Conservation (phyloP, 2,888 invertebrate genomes). For the Poecilobothrus nobilitatus region DNA sequence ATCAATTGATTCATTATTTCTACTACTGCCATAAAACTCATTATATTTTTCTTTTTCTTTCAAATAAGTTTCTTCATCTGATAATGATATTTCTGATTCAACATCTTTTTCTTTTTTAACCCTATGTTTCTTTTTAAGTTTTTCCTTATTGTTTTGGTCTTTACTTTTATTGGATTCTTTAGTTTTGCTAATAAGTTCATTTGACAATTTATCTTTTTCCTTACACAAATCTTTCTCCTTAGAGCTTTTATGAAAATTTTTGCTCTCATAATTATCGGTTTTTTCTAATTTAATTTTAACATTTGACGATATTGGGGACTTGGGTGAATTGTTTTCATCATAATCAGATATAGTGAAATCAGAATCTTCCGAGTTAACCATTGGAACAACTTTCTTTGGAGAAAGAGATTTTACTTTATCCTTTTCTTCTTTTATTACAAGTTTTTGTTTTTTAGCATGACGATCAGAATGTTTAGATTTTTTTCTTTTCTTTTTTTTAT, state of each 20-base stretch:
- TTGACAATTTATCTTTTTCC: background rate
- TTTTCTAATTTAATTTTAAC: slow-evolving; percentile 29
- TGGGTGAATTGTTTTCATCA: slow-evolving; percentile 18
- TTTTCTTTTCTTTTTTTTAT: slow-evolving; percentile 30
- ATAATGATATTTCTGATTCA: slow-evolving; percentile 37
- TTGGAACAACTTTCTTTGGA: slow-evolving; percentile 19
- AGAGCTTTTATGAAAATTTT: background rate
- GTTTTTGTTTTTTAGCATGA: slow-evolving; percentile 28
- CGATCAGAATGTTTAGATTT: slow-evolving; percentile 26
- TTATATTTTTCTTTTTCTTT: slow-evolving; percentile 25
- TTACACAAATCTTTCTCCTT: background rate
- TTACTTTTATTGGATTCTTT: slow-evolving; percentile 12
- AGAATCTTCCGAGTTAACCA: slow-evolving; percentile 17
- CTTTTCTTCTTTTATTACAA: slow-evolving; percentile 29
- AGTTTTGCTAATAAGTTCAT: background rate
- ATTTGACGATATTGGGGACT: slow-evolving; percentile 9
- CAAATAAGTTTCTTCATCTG: slow-evolving; percentile 41
- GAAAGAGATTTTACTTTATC: slow-evolving; percentile 23
- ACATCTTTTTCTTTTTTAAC: slow-evolving; percentile 17
- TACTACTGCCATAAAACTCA: slow-evolving; percentile 31
- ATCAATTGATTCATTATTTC: slow-evolving; percentile 14
- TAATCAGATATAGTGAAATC: slow-evolving; percentile 21
- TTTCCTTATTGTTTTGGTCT: slow-evolving; percentile 12
- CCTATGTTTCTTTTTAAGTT: slow-evolving; percentile 13
- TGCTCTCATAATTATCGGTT: slow-evolving; percentile 9